phyloP scores from a whole-genome alignment of 2,113 vertebrate genomes.

The Oncorhynchus clarkii region DNA sequence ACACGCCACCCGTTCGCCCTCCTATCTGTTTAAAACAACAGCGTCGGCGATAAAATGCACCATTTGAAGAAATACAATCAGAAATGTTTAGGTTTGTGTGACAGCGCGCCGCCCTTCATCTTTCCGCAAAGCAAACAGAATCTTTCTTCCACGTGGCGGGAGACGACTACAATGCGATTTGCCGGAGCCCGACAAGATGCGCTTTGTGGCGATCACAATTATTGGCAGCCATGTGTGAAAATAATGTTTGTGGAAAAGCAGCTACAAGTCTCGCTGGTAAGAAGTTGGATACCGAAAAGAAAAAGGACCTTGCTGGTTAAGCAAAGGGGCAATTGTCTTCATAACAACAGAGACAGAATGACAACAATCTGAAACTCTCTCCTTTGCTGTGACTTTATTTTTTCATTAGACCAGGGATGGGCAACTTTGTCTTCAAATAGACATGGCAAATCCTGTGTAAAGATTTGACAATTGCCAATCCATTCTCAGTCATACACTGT shows the following conservation, averaged over 20 bases:
- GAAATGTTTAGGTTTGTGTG: conserved; percentile 72
- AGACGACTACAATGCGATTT: conserved; percentile 53
- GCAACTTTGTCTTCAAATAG: too few relatives aligned
- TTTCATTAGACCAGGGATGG: too few relatives aligned
- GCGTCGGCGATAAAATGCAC: conserved; percentile 58
- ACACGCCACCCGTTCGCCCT: conserved; percentile 51
- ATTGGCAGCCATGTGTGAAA: conserved; percentile 74
- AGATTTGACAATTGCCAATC: too few relatives aligned
- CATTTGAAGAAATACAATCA: conserved; percentile 71
- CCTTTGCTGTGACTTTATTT: conserved; percentile 26
- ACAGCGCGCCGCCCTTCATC: conserved; percentile 64
- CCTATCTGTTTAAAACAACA: conserved; percentile 74
- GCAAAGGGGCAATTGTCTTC: conserved; percentile 59
- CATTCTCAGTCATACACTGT: too few relatives aligned
- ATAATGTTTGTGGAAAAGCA: conserved; percentile 70
- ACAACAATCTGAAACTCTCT: conserved; percentile 17
- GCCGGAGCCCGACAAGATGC: conserved; percentile 28
- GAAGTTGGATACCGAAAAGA: conserved; percentile 59
- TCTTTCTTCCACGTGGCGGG: conserved; percentile 66
- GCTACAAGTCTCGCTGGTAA: conserved; percentile 70
- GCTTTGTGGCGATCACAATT: conserved; percentile 73
- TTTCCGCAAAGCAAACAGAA: conserved; percentile 61
- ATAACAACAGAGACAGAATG: conserved; percentile 46
- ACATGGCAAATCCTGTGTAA: too few relatives aligned
- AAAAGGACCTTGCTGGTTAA: conserved; percentile 45